Evolutionary conservation across 2,797 vertebrate species (phyloP).

Genomic region (Limnodromus scolopaceus): DNA sequence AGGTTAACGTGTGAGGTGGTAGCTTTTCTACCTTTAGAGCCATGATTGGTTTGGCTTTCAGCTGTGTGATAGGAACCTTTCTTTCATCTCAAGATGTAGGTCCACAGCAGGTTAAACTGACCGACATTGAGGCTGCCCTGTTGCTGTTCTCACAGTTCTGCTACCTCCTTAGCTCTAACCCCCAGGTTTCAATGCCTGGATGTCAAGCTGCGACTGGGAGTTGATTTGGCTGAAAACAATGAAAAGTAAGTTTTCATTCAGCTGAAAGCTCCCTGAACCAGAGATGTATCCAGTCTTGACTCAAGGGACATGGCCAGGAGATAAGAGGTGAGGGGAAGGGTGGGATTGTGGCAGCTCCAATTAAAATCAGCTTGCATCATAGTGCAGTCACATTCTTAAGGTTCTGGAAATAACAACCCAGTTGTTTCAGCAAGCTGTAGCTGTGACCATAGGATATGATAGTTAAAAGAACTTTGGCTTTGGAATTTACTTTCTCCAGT

Average conservation of each 20-base stretch:
- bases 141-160: background rate
- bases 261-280: background rate
- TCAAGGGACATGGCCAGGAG: background rate
- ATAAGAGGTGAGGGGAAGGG: background rate
- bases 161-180: background rate
- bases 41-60: background rate
- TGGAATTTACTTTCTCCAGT: background rate
- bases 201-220: fast-evolving
- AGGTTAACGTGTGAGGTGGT: background rate
- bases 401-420: background rate
- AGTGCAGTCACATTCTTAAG: background rate
- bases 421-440: background rate
- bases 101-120: background rate
- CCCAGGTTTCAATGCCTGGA: background rate
- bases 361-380: background rate
- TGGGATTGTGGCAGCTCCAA: background rate
- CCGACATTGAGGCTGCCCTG: fast-evolving
- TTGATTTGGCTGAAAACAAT: background rate
- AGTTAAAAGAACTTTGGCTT: background rate
- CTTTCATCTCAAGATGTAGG: background rate
- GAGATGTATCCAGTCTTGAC: background rate
- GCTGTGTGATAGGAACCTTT: background rate
- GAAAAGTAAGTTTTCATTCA: background rate
- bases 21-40: background rate
- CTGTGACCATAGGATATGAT: background rate